A percentile compares a stretch with the other conserved stretches of the same genome.
phyloP scores from a whole-genome alignment of 2,888 invertebrate genomes.

The Epinotia demarniana region DNA sequence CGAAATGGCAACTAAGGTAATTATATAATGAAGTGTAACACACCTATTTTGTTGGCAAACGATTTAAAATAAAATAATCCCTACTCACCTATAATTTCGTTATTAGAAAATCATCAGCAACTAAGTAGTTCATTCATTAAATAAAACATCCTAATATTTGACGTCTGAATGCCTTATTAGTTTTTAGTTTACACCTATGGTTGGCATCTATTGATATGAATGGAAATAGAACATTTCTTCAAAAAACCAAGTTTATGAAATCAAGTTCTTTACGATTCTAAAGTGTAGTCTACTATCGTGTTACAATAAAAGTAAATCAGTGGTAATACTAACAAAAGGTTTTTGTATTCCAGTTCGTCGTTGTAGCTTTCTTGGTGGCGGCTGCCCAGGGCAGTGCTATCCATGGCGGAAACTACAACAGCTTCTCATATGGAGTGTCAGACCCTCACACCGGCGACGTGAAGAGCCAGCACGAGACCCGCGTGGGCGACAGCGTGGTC shows the following conservation, averaged over 20 bases:
- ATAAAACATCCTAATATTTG: too few species aligned
- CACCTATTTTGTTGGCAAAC: too few species aligned
- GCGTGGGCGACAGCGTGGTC: slow-evolving; percentile 86
- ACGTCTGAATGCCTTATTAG: too few species aligned
- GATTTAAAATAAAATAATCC: not conserved
- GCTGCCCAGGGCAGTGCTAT: slow-evolving; percentile 74
- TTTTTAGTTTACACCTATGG: too few species aligned
- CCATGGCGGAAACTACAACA: slow-evolving; percentile 73
- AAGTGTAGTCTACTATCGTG: not conserved
- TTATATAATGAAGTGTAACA: slow-evolving; percentile 46
- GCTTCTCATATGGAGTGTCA: slow-evolving; percentile 79
- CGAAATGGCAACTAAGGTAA: slow-evolving; percentile 83
- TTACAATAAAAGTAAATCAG: not conserved
- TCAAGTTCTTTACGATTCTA: not conserved
- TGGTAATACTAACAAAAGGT: not conserved
- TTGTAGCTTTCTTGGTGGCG: slow-evolving; percentile 76
- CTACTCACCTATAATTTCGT: not conserved
- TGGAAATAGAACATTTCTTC: too few species aligned
- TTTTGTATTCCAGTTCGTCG: slow-evolving; percentile 74
- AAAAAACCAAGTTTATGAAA: too few species aligned
- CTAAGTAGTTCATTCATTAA: not conserved
- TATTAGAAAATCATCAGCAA: not conserved
- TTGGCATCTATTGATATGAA: too few species aligned
- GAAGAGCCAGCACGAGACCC: slow-evolving; percentile 86
- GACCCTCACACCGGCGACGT: slow-evolving; percentile 81